These are phyloP conservation scores for Apamea epomidion DNA, from an alignment of 2,888 invertebrate genomes.

Conservation along the genomic window DNA sequence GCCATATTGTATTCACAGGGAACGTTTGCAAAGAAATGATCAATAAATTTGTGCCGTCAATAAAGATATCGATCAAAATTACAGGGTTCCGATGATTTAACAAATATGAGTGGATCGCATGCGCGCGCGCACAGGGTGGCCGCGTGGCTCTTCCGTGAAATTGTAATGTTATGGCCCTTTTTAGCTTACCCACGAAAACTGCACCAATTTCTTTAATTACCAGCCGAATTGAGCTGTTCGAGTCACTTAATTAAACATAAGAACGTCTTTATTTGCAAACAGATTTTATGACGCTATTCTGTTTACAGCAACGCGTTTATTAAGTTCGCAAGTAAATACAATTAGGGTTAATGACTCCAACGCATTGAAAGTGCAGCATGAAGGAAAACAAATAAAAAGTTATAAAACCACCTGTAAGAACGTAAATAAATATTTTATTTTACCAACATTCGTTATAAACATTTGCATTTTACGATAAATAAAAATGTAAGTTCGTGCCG, in stretches of 20 bases:
- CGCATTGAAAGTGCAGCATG: slow-evolving; percentile 72
- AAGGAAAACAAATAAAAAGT: slow-evolving; percentile 72
- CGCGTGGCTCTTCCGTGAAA: slow-evolving; percentile 86
- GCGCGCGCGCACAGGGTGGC: slow-evolving; percentile 85
- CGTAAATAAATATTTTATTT: slow-evolving; percentile 68
- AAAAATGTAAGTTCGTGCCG: slow-evolving; percentile 28
- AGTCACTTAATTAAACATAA: slow-evolving; percentile 82
- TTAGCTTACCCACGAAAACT: slow-evolving; percentile 82
- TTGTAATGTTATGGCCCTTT: slow-evolving; percentile 85
- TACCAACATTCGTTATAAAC: slow-evolving; percentile 50
- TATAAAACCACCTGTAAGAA: slow-evolving; percentile 70
- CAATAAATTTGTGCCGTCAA: slow-evolving; percentile 89
- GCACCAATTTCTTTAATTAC: slow-evolving; percentile 87
- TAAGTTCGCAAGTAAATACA: slow-evolving; percentile 74
- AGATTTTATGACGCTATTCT: slow-evolving; percentile 79
- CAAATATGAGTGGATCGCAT: slow-evolving; percentile 87
- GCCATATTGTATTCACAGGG: slow-evolving; percentile 85
- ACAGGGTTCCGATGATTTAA: slow-evolving; percentile 90
- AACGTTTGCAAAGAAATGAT: slow-evolving; percentile 88
- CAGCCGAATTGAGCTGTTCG: slow-evolving; percentile 80
- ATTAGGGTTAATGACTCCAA: slow-evolving; percentile 81
- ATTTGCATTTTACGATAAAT: slow-evolving; percentile 34
- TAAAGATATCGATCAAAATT: slow-evolving; percentile 91
- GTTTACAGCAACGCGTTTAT: slow-evolving; percentile 73
- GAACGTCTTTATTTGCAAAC: slow-evolving; percentile 81